Evolutionary conservation across 2,113 vertebrate species (phyloP).

Genomic region (Hippocampus guttulatus): DNA sequence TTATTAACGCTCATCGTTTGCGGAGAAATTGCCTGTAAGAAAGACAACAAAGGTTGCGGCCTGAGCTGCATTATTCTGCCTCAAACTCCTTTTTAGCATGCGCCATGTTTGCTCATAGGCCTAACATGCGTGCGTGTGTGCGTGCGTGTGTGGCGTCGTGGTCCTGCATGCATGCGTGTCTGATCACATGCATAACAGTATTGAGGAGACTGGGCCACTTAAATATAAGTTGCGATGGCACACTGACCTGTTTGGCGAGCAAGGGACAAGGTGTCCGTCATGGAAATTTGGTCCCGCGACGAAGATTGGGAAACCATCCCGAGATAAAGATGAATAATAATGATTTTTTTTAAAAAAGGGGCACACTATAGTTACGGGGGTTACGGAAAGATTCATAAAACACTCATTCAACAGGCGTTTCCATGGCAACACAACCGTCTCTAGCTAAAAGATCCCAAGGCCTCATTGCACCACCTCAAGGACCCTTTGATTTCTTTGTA

Average conservation of each 20-base stretch:
- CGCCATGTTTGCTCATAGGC: slow-evolving; percentile 15
- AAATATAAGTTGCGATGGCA: not conserved
- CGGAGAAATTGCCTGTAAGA: not conserved
- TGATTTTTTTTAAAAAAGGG: not conserved
- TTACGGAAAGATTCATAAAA: slow-evolving; percentile 68
- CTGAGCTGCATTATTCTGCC: not conserved
- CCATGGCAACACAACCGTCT: slow-evolving; percentile 67
- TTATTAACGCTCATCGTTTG: slow-evolving; percentile 16
- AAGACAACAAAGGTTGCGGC: not conserved
- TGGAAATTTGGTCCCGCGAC: slow-evolving; percentile 26
- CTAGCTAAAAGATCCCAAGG: slow-evolving; percentile 60
- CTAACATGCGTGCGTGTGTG: not conserved
- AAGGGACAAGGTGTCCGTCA: not conserved
- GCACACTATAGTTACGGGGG: not conserved
- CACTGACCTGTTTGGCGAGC: slow-evolving; percentile 10
- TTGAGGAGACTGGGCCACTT: not conserved
- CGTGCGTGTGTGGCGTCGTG: not conserved
- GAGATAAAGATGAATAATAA: no score
- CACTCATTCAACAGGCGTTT: slow-evolving; percentile 67
- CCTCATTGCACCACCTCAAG: slow-evolving; percentile 58
- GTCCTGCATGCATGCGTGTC: no score
- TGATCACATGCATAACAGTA: not conserved
- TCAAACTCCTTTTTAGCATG: slow-evolving; percentile 35
- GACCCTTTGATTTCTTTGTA: slow-evolving; percentile 59
- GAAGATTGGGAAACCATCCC: slow-evolving; percentile 53